These are phyloP conservation scores for Euphydryas editha DNA, from an alignment of 2,888 invertebrate species.

Conservation along the genomic window DNA sequence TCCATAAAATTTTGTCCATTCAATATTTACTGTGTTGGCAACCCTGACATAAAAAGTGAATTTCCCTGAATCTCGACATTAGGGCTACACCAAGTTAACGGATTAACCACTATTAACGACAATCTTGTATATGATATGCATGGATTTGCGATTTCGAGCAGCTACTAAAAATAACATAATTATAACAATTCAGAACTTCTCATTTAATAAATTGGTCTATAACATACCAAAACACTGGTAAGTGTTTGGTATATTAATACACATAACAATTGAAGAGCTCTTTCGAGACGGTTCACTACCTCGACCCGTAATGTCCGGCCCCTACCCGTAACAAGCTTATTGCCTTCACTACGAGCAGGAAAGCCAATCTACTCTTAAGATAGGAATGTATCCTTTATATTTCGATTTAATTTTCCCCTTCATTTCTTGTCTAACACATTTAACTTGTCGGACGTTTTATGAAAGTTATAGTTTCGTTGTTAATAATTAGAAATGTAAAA, in stretches of 20 bases:
- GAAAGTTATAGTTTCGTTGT: background rate
- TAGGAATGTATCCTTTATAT: background rate
- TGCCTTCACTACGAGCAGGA: background rate
- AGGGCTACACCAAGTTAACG: too few relatives aligned
- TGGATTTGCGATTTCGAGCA: too few relatives aligned
- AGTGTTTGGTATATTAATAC: too few relatives aligned
- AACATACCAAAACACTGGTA: background rate
- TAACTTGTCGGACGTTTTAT: background rate
- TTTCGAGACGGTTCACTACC: constrained; percentile 9
- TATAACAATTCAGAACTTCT: background rate
- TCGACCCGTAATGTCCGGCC: constrained; percentile 2
- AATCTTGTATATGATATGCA: too few relatives aligned
- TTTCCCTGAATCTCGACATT: too few relatives aligned
- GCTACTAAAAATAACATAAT: too few relatives aligned
- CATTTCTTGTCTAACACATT: background rate
- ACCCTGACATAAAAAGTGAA: too few relatives aligned
- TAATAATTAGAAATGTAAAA: background rate
- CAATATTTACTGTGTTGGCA: too few relatives aligned
- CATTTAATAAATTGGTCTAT: background rate
- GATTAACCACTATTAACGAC: too few relatives aligned
- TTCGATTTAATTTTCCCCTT: background rate
- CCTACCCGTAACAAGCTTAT: constrained; percentile 2
- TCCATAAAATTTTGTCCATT: too few relatives aligned
- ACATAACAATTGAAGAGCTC: constrained; percentile 5
- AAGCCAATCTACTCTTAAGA: background rate